phyloP scores from a whole-genome alignment of 2,113 vertebrate species.

The Rana temporaria region DNA sequence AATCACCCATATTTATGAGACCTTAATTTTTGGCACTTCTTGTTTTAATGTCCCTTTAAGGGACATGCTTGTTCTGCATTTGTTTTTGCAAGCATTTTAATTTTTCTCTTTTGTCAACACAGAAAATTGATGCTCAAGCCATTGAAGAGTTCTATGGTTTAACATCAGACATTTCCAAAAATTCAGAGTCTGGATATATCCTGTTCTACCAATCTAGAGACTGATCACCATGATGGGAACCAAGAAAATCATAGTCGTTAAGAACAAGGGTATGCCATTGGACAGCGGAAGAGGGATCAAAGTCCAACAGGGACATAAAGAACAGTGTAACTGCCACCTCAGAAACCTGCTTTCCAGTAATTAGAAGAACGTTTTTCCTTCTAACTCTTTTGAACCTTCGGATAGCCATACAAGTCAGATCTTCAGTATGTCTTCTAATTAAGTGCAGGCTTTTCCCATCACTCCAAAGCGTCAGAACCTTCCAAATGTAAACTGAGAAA shows the following conservation, averaged over 20 bases:
- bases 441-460: background rate
- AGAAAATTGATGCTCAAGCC: conserved; percentile 93
- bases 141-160: conserved; percentile 94
- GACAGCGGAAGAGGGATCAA: conserved; percentile 2
- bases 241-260: conserved; percentile 1
- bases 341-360: background rate
- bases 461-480: background rate
- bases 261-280: background rate
- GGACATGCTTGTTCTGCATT: background rate
- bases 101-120: conserved; percentile 34
- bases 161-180: conserved; percentile 94
- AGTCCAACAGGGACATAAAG: background rate
- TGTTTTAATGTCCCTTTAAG: background rate
- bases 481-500: background rate
- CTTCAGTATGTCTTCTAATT: conserved; percentile 7
- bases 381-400: background rate
- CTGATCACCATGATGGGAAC: conserved; percentile 65
- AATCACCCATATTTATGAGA: background rate
- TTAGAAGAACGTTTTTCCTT: background rate
- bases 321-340: background rate
- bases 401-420: conserved; percentile 8
- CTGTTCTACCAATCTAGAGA: conserved; percentile 95
- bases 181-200: conserved; percentile 92
- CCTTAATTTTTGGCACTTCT: background rate
- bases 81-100: background rate